Evolutionary conservation across 2,888 invertebrate genomes (phyloP).

Genomic region (Amaurobius ferox): DNA sequence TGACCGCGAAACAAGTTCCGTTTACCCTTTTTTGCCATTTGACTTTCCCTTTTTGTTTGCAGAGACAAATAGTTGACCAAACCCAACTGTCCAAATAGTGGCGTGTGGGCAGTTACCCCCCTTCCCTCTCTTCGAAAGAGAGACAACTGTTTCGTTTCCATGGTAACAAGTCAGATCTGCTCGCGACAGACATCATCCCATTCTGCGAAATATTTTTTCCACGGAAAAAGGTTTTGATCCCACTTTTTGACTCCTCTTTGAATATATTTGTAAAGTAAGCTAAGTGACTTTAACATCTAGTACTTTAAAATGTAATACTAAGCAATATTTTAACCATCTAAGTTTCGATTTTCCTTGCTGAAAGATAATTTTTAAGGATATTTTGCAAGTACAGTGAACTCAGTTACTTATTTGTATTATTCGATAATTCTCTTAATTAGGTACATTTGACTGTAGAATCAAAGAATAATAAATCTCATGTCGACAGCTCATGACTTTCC

Average conservation of each 20-base stretch:
- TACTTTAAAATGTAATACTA: too few relatives aligned
- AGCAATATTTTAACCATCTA: too few relatives aligned
- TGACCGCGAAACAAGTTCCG: slow-evolving; percentile 38
- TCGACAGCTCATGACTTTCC: too few relatives aligned
- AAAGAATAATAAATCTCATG: too few relatives aligned
- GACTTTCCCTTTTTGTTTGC: slow-evolving; percentile 42
- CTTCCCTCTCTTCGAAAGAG: neutral
- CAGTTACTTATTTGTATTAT: too few relatives aligned
- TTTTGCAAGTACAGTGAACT: too few relatives aligned
- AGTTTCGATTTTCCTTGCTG: too few relatives aligned
- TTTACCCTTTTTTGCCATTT: slow-evolving; percentile 33
- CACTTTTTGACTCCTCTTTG: neutral
- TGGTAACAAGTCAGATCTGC: neutral
- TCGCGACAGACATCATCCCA: neutral
- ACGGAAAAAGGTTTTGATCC: neutral
- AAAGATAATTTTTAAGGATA: too few relatives aligned
- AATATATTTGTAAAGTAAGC: too few relatives aligned
- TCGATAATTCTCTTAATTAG: too few relatives aligned
- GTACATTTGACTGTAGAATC: too few relatives aligned
- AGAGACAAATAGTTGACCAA: slow-evolving; percentile 32
- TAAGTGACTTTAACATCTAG: too few relatives aligned
- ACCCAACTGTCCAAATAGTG: slow-evolving; percentile 15
- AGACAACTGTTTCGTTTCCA: neutral
- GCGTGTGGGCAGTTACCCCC: neutral
- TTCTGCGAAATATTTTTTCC: neutral